Evolutionary conservation across 2,797 vertebrate species (phyloP).

Genomic region (Sparus aurata): DNA sequence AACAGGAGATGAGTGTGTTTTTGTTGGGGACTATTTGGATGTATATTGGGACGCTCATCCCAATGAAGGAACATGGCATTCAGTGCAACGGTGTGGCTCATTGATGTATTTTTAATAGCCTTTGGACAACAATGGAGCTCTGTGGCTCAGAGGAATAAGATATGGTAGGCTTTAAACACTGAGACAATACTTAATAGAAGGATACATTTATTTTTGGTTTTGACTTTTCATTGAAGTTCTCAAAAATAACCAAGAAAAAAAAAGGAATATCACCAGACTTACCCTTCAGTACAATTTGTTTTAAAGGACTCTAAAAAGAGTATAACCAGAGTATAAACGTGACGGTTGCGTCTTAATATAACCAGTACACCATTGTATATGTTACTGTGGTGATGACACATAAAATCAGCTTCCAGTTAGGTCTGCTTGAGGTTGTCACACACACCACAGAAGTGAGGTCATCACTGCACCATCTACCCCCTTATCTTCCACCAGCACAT

Average conservation of each 20-base stretch:
- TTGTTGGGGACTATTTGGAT: neutral
- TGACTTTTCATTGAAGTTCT: neutral
- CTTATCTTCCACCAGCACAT: constrained; percentile 36
- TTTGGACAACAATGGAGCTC: neutral
- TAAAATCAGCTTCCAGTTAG: too few relatives aligned
- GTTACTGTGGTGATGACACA: neutral
- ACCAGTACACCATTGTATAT: neutral
- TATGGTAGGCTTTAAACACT: neutral
- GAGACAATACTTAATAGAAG: neutral
- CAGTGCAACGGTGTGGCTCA: neutral
- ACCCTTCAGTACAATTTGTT: neutral
- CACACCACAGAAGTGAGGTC: constrained; percentile 6
- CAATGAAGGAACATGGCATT: neutral
- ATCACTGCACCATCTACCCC: neutral
- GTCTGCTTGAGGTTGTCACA: rapidly evolving
- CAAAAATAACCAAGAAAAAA: neutral
- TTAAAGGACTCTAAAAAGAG: neutral
- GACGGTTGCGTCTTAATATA: neutral
- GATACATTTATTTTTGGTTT: neutral
- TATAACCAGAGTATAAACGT: too few relatives aligned
- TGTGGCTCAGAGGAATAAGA: neutral
- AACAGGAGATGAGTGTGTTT: neutral
- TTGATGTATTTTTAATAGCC: neutral
- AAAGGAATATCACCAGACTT: neutral
- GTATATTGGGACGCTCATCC: neutral